These are phyloP conservation scores for Scomberomorus guttatus DNA, from an alignment of 2,797 vertebrate species.

Conservation along the genomic window DNA sequence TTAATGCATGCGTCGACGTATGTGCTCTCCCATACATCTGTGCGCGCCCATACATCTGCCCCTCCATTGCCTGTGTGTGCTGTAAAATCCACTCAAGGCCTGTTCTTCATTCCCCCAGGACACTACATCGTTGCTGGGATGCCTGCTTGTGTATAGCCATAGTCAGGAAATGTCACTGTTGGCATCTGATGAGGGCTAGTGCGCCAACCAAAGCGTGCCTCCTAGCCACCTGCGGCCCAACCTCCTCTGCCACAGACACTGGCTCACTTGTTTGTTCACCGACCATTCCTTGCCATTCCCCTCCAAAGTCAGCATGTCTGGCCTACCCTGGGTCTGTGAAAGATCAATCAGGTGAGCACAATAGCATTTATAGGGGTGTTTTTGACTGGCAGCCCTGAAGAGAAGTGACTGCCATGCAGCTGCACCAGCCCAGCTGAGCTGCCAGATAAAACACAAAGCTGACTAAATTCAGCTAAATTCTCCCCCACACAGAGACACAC, in stretches of 20 bases:
- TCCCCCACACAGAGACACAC: constrained; percentile 10
- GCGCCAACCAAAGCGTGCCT: constrained; percentile 84
- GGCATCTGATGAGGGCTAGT: constrained; percentile 80
- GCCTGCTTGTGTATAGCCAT: constrained; percentile 82
- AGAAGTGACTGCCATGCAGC: constrained; percentile 82
- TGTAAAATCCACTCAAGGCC: constrained; percentile 61
- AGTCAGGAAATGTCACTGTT: constrained; percentile 87
- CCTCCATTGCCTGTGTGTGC: constrained; percentile 51
- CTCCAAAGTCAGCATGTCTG: constrained; percentile 82
- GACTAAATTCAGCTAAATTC: constrained; percentile 55
- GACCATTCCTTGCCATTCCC: constrained; percentile 73
- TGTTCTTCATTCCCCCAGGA: constrained; percentile 82
- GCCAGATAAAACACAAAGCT: constrained; percentile 79
- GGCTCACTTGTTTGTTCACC: constrained; percentile 83
- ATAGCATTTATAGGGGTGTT: constrained; percentile 85
- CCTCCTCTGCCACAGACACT: constrained; percentile 81
- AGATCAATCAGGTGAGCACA: constrained; percentile 88
- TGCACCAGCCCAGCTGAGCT: constrained; percentile 83
- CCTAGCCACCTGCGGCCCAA: constrained; percentile 85
- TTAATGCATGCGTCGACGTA: constrained; percentile 55
- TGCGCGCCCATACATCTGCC: constrained; percentile 26
- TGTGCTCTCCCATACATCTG: constrained; percentile 32
- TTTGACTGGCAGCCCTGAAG: constrained; percentile 77
- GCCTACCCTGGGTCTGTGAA: constrained; percentile 73
- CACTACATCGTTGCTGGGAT: constrained; percentile 83